Evolutionary conservation across 2,113 vertebrate species (phyloP).

Genomic region (Lamprotornis superbus): DNA sequence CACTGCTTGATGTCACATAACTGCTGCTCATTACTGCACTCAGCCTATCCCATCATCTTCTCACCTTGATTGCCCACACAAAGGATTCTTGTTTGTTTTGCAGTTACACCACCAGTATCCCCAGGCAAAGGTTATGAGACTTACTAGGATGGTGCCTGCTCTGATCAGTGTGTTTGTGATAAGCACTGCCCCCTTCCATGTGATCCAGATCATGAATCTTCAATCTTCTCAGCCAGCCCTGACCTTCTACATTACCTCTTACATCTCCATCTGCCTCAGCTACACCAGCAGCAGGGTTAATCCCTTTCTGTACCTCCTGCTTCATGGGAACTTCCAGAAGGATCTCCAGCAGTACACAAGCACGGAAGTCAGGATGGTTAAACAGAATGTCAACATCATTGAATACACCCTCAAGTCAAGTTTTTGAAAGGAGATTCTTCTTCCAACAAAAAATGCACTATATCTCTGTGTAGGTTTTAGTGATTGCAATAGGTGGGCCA

Average conservation of each 20-base stretch:
- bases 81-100: not conserved
- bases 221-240: constrained; percentile 30
- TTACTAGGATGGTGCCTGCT: constrained; percentile 65
- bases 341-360: not conserved
- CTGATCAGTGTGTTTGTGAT: constrained; percentile 56
- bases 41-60: not conserved
- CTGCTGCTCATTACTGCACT: not conserved
- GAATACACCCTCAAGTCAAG: constrained; percentile 40
- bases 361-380: not conserved
- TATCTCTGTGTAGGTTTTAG: not conserved
- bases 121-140: constrained; percentile 57
- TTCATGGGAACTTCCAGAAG: constrained; percentile 70
- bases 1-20: not conserved
- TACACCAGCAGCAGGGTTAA: constrained; percentile 68
- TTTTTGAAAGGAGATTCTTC: not conserved
- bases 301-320: constrained; percentile 68
- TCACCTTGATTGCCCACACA: not conserved
- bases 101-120: constrained; percentile 50
- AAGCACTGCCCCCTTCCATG: constrained; percentile 57
- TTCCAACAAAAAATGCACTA: not conserved
- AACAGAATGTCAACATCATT: constrained; percentile 15
- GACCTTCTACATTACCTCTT: constrained; percentile 65
- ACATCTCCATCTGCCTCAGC: constrained; percentile 70
- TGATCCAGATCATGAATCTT: constrained; percentile 69
- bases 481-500: not conserved